phyloP scores from a whole-genome alignment of 2,113 vertebrate genomes.

The Coreoperca whiteheadi region DNA sequence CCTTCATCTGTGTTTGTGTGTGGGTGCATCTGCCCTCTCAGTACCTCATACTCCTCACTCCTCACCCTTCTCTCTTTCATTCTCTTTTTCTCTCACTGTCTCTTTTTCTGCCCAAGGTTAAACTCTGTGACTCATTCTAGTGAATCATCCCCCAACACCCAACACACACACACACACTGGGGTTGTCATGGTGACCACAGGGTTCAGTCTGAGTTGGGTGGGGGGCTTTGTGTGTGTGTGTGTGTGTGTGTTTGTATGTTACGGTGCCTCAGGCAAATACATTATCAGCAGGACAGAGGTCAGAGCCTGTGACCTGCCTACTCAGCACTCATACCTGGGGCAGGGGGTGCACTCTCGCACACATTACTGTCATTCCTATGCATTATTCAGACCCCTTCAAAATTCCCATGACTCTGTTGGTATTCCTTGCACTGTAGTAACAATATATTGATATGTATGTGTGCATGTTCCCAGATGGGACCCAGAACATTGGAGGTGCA shows the following conservation, averaged over 20 bases:
- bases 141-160: conserved; percentile 70
- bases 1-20: conserved; percentile 44
- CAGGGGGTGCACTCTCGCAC: conserved; percentile 13
- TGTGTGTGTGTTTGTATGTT: conserved; percentile 53
- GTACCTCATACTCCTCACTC: conserved; percentile 7
- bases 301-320: conserved; percentile 65
- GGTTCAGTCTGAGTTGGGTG: conserved; percentile 44
- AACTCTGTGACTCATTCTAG: conserved; percentile 79
- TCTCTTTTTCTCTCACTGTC: conserved; percentile 58
- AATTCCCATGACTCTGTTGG: conserved; percentile 8
- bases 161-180: conserved; percentile 1
- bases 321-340: conserved; percentile 45
- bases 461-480: conserved; percentile 62
- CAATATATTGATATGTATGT: conserved; percentile 36
- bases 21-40: conserved; percentile 31
- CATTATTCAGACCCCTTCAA: conserved; percentile 51
- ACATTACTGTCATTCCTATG: conserved; percentile 52
- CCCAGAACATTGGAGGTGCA: conserved; percentile 59
- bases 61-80: conserved; percentile 48
- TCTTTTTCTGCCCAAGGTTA: conserved; percentile 76
- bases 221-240: conserved; percentile 39
- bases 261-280: conserved; percentile 47
- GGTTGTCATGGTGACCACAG: conserved; percentile 77
- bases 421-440: neutral
- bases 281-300: conserved; percentile 56